Evolutionary conservation across 2,888 invertebrate genomes (phyloP).

Genomic region (Lasiommata megera): DNA sequence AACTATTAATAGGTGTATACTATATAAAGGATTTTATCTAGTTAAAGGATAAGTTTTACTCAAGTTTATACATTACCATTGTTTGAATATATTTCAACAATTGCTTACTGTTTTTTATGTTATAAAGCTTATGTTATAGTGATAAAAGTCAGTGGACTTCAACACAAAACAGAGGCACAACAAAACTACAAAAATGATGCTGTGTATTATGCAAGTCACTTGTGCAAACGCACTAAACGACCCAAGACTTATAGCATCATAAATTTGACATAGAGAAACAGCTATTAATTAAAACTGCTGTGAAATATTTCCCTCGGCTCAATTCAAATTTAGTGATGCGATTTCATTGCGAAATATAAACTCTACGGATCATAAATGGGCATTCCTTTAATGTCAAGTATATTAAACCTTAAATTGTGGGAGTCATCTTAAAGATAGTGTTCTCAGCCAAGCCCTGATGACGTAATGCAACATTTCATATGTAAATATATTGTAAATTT

Average conservation of each 20-base stretch:
- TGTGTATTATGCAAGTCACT: background rate
- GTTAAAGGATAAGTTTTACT: no score
- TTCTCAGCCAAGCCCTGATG: constrained; percentile 53
- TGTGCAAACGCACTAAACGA: constrained; percentile 12
- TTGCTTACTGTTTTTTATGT: background rate
- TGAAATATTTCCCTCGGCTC: constrained; percentile 10
- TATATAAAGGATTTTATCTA: no score
- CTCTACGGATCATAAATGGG: constrained; percentile 39
- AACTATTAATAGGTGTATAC: no score
- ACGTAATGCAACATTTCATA: constrained; percentile 43
- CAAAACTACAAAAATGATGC: constrained; percentile 1
- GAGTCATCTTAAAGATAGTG: constrained; percentile 44
- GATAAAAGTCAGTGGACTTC: no score
- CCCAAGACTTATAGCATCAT: constrained; percentile 16
- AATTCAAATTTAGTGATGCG: constrained; percentile 12
- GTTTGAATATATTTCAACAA: no score
- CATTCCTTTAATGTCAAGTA: constrained; percentile 50
- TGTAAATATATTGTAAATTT: constrained; percentile 22
- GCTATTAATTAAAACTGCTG: constrained; percentile 17
- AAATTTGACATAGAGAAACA: constrained; percentile 17
- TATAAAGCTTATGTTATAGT: background rate
- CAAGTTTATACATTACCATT: no score
- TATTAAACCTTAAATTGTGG: constrained; percentile 54
- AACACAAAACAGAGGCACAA: background rate
- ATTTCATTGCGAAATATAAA: constrained; percentile 32